Conservation (phyloP, 1,140 invertebrate genomes). For the Rhagoletis zephyria region DNA sequence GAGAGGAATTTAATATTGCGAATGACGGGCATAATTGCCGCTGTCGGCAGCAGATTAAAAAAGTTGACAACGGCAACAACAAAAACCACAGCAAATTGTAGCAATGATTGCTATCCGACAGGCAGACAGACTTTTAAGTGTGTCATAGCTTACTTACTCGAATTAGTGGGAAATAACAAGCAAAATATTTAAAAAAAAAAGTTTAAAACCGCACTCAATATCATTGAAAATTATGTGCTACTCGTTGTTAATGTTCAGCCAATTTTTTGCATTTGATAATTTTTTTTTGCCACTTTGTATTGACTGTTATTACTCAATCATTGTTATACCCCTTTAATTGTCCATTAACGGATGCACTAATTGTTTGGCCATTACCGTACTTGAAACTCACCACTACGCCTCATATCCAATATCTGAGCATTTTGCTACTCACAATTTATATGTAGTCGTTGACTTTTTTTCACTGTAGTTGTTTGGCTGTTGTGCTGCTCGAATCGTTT, state of each 20-base stretch:
- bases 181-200: too few relatives aligned
- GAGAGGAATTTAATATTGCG: conserved; percentile 10
- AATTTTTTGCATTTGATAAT: neutral
- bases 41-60: conserved; percentile 56
- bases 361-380: neutral
- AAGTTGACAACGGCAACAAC: conserved; percentile 42
- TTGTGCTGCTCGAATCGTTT: neutral
- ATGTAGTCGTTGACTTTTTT: neutral
- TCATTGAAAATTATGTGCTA: too few relatives aligned
- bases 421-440: neutral
- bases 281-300: neutral
- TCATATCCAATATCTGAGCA: neutral
- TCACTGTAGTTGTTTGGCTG: neutral
- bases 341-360: neutral
- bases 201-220: too few relatives aligned
- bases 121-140: neutral
- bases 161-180: too few relatives aligned
- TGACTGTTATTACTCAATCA: neutral
- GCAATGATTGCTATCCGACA: neutral
- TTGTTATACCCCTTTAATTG: neutral
- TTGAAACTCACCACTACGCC: neutral
- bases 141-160: neutral
- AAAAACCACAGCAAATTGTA: neutral
- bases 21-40: conserved; percentile 47
- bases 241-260: too few relatives aligned